Evolutionary conservation across 53 echinoderm and acorn worm species (phyloP).

Genomic region (Hippasteria phrygiana): DNA sequence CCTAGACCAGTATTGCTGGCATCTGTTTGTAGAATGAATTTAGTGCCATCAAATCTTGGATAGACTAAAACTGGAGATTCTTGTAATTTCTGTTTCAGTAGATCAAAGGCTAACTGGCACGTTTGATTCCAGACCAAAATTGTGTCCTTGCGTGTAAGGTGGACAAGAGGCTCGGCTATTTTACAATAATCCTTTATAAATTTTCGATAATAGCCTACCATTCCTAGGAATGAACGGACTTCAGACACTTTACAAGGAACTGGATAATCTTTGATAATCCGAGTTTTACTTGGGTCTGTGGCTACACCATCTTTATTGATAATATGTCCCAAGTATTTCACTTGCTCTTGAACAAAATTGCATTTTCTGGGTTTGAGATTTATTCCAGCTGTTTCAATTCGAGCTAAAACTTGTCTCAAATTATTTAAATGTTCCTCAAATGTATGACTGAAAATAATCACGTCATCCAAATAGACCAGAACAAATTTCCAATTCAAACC

Average conservation of each 20-base stretch:
- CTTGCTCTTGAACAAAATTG: conserved; percentile 29
- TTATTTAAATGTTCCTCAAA: conserved; percentile 46
- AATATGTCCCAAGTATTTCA: conserved; percentile 31
- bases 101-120: not conserved
- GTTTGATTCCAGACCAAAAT: not conserved
- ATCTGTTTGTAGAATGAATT: no score
- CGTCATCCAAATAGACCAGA: conserved; percentile 53
- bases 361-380: conserved; percentile 40
- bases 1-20: no score
- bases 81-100: not conserved
- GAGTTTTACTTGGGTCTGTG: conserved; percentile 22
- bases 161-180: conserved; percentile 3
- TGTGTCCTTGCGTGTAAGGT: conserved; percentile 7
- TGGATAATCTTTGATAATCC: conserved; percentile 28
- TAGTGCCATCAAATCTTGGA: conserved; percentile 30
- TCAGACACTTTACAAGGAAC: conserved; percentile 13
- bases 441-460: conserved; percentile 37
- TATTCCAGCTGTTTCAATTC: conserved; percentile 14
- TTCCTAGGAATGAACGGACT: conserved; percentile 15
- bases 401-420: conserved; percentile 47
- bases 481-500: conserved; percentile 36
- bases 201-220: conserved; percentile 15
- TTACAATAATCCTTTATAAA: conserved; percentile 22
- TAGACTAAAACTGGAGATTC: conserved; percentile 12
- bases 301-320: conserved; percentile 37